A percentile compares a stretch with the other conserved stretches of the same genome.
These are phyloP conservation scores for Pachliopta kotzebuea DNA, from an alignment of 2,888 invertebrate species.

Conservation along the genomic window DNA sequence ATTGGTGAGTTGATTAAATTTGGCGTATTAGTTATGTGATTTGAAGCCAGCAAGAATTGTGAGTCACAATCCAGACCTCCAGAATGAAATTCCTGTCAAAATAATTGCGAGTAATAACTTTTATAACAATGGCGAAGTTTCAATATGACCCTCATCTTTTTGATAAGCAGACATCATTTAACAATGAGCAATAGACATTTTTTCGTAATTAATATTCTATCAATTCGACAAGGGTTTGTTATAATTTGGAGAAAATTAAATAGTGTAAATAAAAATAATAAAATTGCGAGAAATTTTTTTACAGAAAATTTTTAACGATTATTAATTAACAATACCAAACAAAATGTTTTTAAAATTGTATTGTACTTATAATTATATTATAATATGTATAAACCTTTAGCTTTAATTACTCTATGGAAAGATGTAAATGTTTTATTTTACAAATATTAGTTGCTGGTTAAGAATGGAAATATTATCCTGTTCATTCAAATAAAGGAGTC, in stretches of 20 bases:
- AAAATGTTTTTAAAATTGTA: no score
- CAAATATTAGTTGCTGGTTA: no score
- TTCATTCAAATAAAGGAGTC: constrained; percentile 45
- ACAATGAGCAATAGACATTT: constrained; percentile 7
- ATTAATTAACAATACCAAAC: no score
- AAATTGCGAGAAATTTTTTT: no score
- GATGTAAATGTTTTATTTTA: no score
- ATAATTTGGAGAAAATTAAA: neutral
- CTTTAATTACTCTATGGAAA: no score
- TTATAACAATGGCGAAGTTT: constrained; percentile 6
- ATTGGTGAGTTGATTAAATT: constrained; percentile 14
- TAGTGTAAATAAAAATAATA: neutral
- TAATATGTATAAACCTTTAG: no score
- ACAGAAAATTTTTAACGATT: no score
- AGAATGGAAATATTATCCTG: constrained; percentile 34
- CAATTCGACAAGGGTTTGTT: neutral
- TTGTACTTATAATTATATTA: no score
- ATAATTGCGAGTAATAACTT: neutral
- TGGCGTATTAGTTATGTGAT: neutral
- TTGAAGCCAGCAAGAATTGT: neutral
- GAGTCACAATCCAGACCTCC: neutral
- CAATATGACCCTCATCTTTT: constrained; percentile 9
- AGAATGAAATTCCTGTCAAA: neutral
- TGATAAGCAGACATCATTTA: constrained; percentile 12
- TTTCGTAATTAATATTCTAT: neutral